Percentiles rank a stretch among this genome's conserved stretches.
These are phyloP conservation scores for Polyommatus icarus DNA, from an alignment of 2,888 invertebrate genomes.

Conservation along the genomic window DNA sequence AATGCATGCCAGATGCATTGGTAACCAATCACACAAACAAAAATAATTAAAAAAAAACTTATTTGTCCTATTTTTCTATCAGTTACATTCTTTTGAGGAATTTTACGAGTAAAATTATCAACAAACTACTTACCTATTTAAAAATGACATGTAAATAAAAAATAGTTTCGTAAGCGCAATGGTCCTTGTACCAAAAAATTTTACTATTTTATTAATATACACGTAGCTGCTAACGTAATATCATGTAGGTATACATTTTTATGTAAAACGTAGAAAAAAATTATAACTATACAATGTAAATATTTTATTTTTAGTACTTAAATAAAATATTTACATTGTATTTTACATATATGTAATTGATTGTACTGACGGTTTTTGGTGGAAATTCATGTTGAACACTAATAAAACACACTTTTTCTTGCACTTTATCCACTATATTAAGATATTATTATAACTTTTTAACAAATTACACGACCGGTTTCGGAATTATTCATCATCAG, in stretches of 20 bases:
- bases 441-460: too few species aligned
- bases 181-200: constrained; percentile 25
- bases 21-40: constrained; percentile 14
- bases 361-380: too few species aligned
- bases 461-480: too few species aligned
- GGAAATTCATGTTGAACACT: too few species aligned
- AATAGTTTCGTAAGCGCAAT: background rate
- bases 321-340: too few species aligned
- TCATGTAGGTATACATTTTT: background rate
- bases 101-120: background rate
- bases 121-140: background rate
- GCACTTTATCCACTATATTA: too few species aligned
- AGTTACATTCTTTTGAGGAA: background rate
- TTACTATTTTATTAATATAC: constrained; percentile 13
- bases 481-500: too few species aligned
- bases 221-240: background rate
- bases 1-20: constrained; percentile 1
- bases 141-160: constrained; percentile 21
- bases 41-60: background rate
- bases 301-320: background rate
- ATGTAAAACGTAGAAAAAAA: background rate
- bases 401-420: too few species aligned
- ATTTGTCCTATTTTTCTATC: background rate
- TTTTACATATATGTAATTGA: too few species aligned
- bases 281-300: background rate